Conservation (phyloP, 2,797 vertebrate genomes). For the Rhyacichthys aspro region DNA sequence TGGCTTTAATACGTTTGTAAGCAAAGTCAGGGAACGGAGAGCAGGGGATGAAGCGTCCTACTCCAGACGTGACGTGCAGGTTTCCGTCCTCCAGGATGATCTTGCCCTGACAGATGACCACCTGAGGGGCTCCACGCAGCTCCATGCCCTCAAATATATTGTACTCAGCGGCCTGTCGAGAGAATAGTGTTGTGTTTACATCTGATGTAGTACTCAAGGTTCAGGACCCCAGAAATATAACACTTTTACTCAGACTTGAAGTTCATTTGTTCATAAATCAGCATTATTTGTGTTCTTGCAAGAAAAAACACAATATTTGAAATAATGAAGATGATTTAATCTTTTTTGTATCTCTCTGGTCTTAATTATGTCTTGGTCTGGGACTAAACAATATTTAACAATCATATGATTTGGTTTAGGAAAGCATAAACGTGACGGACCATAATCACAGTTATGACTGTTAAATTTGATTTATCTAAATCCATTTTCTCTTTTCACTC, state of each 20-base stretch:
- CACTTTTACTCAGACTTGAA: too few species aligned
- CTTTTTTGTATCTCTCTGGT: not conserved
- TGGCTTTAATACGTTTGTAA: conserved; percentile 96
- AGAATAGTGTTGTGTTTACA: too few species aligned
- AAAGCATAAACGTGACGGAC: not conserved
- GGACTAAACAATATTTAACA: too few species aligned
- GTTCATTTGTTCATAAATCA: too few species aligned
- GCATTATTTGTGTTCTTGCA: too few species aligned
- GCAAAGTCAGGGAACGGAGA: conserved; percentile 92
- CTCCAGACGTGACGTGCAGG: conserved; percentile 88
- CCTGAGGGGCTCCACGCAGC: conserved; percentile 88
- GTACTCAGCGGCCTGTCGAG: conserved; percentile 89
- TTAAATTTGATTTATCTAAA: not conserved
- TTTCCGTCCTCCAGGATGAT: conserved; percentile 93
- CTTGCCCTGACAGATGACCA: conserved; percentile 97
- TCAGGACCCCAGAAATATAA: too few species aligned
- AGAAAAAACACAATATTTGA: not conserved
- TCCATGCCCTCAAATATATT: conserved; percentile 98
- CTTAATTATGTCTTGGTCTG: not conserved
- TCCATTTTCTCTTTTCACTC: not conserved
- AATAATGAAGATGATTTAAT: not conserved
- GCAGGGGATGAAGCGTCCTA: conserved; percentile 93
- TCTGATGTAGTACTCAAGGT: too few species aligned
- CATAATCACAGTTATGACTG: not conserved
- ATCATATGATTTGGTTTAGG: not conserved